Base-by-base conservation (phyloP, 2,113 vertebrate genomes). In the Seriola quinqueradiata region DNA sequence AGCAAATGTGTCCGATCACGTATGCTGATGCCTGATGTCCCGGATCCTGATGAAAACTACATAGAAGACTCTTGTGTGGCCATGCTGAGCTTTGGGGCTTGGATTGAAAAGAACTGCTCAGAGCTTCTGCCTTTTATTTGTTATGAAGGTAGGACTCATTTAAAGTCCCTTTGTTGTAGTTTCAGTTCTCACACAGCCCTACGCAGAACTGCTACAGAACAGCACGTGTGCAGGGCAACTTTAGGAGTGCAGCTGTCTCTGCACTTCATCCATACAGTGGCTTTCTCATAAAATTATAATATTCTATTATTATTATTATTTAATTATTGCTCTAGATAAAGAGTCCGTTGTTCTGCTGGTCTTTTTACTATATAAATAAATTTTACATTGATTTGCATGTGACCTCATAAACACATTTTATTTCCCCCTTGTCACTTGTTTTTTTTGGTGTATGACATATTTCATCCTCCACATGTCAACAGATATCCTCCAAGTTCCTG, bases 1-100 rank as follows among this genome's bases (percentile, higher is more conserved):
- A 8, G 8, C 10, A 0, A 42, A 3, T 90, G 77, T 7, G 17
- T 28, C 9, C 48, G 10, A 1, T 70, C 17, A 0, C 77, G 74
- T 1, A 3, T 70, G 36, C 10, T 12, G 52, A 0, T 16, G 0
- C 64, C 55, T 1, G 3, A 61, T 3, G 14, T 60, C 23, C 14
- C 34, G 0, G 21, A 79, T 3, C 3, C 6, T 0, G 5, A 77
- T 0, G 9, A 46, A 1, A 46, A 59, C 19, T 90, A 89, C 40
- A 83, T 92, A 0, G 89, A 92, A 44, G 90, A 95, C 55, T 74
- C 89, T 0, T 95, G 95, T 32, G 91, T 95, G 75, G 86, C 76
- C 59, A 68, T 94, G 82, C 82, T 90, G 10, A 85, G 66, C 34
- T 91, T 85, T 13, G 95, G 95, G 23, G 59, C 93, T 21, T 95